Conservation (phyloP, 2,888 invertebrate genomes). For the Plebejus anna region DNA sequence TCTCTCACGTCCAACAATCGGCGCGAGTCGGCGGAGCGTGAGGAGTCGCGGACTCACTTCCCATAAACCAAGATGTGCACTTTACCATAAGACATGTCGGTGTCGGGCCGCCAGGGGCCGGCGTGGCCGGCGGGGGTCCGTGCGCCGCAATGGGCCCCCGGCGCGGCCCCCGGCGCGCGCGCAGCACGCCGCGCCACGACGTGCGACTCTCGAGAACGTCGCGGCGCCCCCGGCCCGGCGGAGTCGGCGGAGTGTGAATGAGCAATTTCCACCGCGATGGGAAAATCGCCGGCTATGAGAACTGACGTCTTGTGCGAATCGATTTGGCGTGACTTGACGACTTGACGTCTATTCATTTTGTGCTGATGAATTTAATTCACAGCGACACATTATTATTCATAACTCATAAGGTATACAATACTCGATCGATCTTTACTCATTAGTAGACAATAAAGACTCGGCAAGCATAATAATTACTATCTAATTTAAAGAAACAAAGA, state of each 20-base stretch:
- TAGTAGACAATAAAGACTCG: too few relatives aligned
- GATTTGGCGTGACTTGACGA: constrained; percentile 18
- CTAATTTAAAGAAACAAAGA: too few relatives aligned
- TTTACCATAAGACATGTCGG: constrained; percentile 59
- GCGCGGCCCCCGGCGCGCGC: constrained; percentile 55
- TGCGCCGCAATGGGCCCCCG: constrained; percentile 40
- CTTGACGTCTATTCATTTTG: constrained; percentile 27
- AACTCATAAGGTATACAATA: too few relatives aligned
- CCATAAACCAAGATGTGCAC: constrained; percentile 70
- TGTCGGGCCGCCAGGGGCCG: constrained; percentile 42
- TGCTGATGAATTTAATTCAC: neutral
- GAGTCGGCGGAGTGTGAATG: constrained; percentile 65
- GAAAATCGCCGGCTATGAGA: constrained; percentile 53
- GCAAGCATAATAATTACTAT: too few relatives aligned
- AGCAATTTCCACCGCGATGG: constrained; percentile 67
- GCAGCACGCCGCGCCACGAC: constrained; percentile 62
- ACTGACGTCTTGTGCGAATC: constrained; percentile 35
- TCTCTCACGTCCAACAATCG: constrained; percentile 28
- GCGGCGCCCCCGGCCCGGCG: constrained; percentile 53
- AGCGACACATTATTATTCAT: neutral
- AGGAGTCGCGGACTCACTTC: constrained; percentile 61
- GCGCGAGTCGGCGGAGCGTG: constrained; percentile 40
- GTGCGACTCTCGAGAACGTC: constrained; percentile 55
- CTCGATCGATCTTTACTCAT: too few relatives aligned
- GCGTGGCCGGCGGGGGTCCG: constrained; percentile 37